Base-by-base conservation (phyloP, 92 coral and sea anemone species). In the Heteractis magnifica region DNA sequence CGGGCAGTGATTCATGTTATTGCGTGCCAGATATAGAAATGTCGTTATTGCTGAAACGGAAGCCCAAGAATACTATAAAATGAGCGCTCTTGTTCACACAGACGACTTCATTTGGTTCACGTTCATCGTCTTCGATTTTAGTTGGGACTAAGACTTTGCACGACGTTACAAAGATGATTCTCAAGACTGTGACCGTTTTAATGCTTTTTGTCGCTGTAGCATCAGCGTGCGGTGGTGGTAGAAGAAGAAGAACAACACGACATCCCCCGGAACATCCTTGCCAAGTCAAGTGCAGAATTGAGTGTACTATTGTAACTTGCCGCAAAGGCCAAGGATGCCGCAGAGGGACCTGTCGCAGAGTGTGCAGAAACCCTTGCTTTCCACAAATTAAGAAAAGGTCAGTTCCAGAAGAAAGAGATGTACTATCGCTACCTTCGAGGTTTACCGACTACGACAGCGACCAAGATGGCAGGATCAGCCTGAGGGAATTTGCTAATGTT, bases 361-460 rank as follows among this genome's bases (percentile, higher is more conserved):
- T 10, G 53, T 82, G 86, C 41, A 75, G 34, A 44, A 72, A 73
- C 71, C 86, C 86, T 49, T 82, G 86, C 79, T 50, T 34, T 0
- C 44, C 83, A 49, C 10, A 8, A 14, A 82, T 71, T 6, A 72
- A 41, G 51, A 82, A 75, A 51, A 72, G 86, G 26, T 72, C 86
- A 15, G n/a, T 82, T 41, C 26, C 62, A 34, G 77, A 50, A 20
- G 86, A 53, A 12, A 34, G 20, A 13, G 81, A 16, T 11, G 51
- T 72, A 20, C 20, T 34, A 82, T 23, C n/a, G 11, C 52, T 72
- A 15, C 68, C 81, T 73, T 56, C 78, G 10, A 82, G 52, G 23
- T 82, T 82, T 50, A 51, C 82, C 72, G 49, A 12, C n/a, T 82
- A 82, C 58, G 86, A 82, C 82, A 82, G 59, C 65, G 15, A 82